Conservation (phyloP, 2,113 vertebrate species). For the Chloropsis hardwickii region DNA sequence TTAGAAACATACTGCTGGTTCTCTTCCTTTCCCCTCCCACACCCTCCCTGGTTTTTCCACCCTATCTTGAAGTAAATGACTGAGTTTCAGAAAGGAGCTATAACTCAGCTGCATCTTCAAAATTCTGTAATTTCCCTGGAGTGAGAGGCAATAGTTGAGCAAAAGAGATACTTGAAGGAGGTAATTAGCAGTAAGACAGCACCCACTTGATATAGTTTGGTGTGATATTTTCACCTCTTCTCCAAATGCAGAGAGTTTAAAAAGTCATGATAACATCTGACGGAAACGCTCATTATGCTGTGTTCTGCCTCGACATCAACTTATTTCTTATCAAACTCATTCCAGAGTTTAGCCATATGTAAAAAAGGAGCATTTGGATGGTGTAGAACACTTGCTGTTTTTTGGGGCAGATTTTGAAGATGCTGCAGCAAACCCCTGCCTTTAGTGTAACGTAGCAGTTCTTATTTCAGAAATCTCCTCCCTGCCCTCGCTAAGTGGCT, state of each 20-base stretch:
- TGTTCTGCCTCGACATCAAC: not conserved
- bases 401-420: slow-evolving; percentile 23
- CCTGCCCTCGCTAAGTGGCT: slow-evolving; percentile 32
- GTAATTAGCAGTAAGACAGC: not conserved
- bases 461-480: slow-evolving; percentile 45
- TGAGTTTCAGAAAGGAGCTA: not conserved
- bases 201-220: not conserved
- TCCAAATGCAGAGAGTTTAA: not conserved
- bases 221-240: not conserved
- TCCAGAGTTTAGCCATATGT: slow-evolving; percentile 35
- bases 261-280: not conserved
- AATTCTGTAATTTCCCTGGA: not conserved
- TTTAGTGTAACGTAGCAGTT: not conserved
- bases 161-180: not conserved
- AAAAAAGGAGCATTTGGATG: slow-evolving; percentile 4
- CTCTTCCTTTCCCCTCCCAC: not conserved
- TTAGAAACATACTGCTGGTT: not conserved
- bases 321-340: slow-evolving; percentile 37
- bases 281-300: not conserved
- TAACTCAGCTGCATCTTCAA: not conserved
- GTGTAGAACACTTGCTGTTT: not conserved
- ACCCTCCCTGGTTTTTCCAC: not conserved
- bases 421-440: slow-evolving; percentile 2
- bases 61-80: not conserved
- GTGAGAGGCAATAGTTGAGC: not conserved